These are phyloP conservation scores for Chromis chromis DNA, from an alignment of 2,797 vertebrate species.

Conservation along the genomic window DNA sequence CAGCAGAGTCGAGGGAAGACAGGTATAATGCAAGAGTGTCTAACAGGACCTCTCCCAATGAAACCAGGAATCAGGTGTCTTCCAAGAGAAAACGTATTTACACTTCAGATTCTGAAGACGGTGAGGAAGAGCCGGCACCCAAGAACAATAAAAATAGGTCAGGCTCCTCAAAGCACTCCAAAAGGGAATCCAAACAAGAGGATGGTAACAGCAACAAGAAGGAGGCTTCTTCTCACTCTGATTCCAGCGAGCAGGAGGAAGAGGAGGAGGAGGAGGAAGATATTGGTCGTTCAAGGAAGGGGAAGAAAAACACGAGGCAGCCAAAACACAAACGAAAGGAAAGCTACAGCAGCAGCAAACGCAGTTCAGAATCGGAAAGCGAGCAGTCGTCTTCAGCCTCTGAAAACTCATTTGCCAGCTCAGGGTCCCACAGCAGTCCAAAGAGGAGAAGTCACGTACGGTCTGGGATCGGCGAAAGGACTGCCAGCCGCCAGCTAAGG, in stretches of 20 bases:
- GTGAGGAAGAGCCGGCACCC: conserved; percentile 39
- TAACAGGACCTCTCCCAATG: conserved; percentile 51
- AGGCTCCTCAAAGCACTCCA: conserved; percentile 54
- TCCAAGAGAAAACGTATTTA: conserved; percentile 81
- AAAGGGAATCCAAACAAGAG: conserved; percentile 61
- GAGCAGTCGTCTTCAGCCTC: conserved; percentile 72
- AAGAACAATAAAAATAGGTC: conserved; percentile 64
- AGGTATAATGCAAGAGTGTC: conserved; percentile 33
- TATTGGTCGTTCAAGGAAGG: conserved; percentile 25
- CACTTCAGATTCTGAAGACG: conserved; percentile 82
- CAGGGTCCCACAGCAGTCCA: conserved; percentile 81
- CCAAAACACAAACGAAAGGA: conserved; percentile 66
- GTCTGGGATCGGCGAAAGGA: conserved; percentile 48
- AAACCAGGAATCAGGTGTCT: conserved; percentile 60
- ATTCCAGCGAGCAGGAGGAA: conserved; percentile 52
- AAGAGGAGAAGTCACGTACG: conserved; percentile 68
- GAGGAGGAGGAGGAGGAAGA: conserved; percentile 36
- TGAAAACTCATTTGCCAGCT: conserved; percentile 78
- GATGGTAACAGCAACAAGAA: conserved; percentile 45
- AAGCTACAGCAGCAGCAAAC: conserved; percentile 74
- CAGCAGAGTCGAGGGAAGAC: conserved; percentile 36
- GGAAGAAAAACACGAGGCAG: conserved; percentile 47
- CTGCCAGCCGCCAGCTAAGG: conserved; percentile 57
- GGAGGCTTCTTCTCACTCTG: conserved; percentile 52
- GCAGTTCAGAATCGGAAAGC: conserved; percentile 73